phyloP scores from a whole-genome alignment of 2,113 vertebrate species.

The Halichoerus grypus region DNA sequence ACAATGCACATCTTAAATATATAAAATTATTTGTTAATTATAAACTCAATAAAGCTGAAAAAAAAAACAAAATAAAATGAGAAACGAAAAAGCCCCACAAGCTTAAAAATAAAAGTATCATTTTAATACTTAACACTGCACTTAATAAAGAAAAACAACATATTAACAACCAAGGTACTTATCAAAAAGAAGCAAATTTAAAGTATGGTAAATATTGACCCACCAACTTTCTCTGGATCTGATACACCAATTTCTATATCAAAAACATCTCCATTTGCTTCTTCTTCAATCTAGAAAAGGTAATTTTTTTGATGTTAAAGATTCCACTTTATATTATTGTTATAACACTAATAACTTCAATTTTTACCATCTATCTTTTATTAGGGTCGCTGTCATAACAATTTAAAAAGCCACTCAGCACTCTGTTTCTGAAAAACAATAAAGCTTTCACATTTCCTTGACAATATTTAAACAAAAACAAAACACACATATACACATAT shows the following conservation, averaged over 20 bases:
- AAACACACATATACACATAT: not conserved
- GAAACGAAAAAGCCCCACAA: not conserved
- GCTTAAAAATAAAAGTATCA: slow-evolving; percentile 45
- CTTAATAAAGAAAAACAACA: not conserved
- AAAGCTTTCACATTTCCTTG: not conserved
- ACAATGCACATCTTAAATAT: not conserved
- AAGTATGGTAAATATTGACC: slow-evolving; percentile 81
- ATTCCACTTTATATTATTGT: not conserved
- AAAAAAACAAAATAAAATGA: not conserved
- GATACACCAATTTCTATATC: slow-evolving; percentile 97
- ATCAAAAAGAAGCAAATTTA: not conserved
- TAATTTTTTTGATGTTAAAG: slow-evolving; percentile 30
- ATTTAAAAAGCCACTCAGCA: not conserved
- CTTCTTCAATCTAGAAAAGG: slow-evolving; percentile 93
- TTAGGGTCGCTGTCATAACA: not conserved
- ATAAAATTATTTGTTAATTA: not conserved
- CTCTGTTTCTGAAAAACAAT: slow-evolving; percentile 52
- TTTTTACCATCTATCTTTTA: slow-evolving; percentile 43
- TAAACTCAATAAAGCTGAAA: not conserved
- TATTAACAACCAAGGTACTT: not conserved
- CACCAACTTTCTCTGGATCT: slow-evolving; percentile 99
- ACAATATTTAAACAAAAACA: not conserved
- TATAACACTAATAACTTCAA: not conserved
- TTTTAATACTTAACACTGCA: slow-evolving; percentile 42
- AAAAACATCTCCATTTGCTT: slow-evolving; percentile 93